Base-by-base conservation (phyloP, 2,888 invertebrate genomes). In the Tribolium freemani region DNA sequence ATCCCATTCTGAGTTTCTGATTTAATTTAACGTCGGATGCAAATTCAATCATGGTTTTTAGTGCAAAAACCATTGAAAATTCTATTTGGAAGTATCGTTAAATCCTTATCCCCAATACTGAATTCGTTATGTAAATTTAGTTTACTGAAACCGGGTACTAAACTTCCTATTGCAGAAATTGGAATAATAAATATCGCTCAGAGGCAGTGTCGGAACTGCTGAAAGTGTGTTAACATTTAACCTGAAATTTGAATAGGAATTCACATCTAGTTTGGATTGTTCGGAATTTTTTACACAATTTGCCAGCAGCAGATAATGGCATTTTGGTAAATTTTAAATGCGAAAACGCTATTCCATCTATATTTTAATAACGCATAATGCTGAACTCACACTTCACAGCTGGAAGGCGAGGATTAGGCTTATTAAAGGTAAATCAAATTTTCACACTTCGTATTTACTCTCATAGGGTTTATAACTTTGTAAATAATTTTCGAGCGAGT, bases 141-240 rank as follows among this genome's bases (percentile, higher is more conserved):
- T 48, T 48, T 6, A 48, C 11, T 48, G 48, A 48, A 48, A 48
- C 38, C 48, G 48, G 48, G 48, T 48, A 48, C 16, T 11, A 48
- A 45, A 48, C 48, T 48, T 48, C 16, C 11, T 48, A 16, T 48
- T 48, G 48, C 48, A 13, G 11, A 48, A 48, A 48, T 10, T 48
- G 48, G 48, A 48, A 48, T 48, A 48, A 48, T 16, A 48, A 48
- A 48, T 48, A 48, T 48, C 3, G 48, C 48, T 48, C 48, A 8
- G 11, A 48, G 48, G 48, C 48, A 48, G 48, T 11, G 48, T 8
- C 10, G 11, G 16, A 48, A 13, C 48, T 48, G 48, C 10, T 16
- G 16, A 10, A 48, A 48, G 48, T 48, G 48, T 48, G 48, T 48
- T 48, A 48, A 48, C 48, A 48, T 48, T 48, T 48, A 48, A 48